Evolutionary conservation across 2,888 invertebrate genomes (phyloP), one percentile per base, ranked within the genome.

Genomic region (Formica aserva): DNA sequence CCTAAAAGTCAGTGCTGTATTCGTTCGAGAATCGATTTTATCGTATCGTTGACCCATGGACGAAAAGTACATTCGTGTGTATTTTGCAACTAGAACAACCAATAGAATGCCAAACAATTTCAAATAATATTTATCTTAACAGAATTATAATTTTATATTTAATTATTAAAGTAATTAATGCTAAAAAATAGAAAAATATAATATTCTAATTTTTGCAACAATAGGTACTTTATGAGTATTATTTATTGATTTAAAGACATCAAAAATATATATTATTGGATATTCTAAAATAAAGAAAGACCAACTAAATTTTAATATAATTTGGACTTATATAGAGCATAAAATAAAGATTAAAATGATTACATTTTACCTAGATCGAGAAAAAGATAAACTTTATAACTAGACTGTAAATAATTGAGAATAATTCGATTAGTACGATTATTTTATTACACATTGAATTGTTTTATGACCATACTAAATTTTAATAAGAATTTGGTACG

Each of bases 1-100:
- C 76, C 85, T 85, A 85, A 85, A 86, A 87, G 90, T 90, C 85
- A 86, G 83, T 84, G 77, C 66, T 69, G 82, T 85, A 80, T 77
- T 85, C 89, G 69, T 66, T 83, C 71, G 82, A 86, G 88, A 90
- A 90, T 88, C 89, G 85, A 90, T 90, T 89, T 90, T 86, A 88
- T 88, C 69, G 83, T 86, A 84, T 81, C 85, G 83, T 75, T 86
- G 86, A 69, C 57, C 76, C 52, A 32, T 72, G 62, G 77, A 48
- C 71, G 62, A 62, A 65, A 75, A 63, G 41, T 76, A 63, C 65
- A 38, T 80, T 78, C 67, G 55, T 26, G n/a, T 15, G n/a, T 26
- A 52, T 76, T 9, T 65, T 48, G 66, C 66, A 55, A 48, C 15
- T 32, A 32, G 13, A 18, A 35, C 18, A 35, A 66, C 1, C 55